Evolutionary conservation across 2,113 vertebrate species (phyloP).

Genomic region (Amphiprion ocellaris): DNA sequence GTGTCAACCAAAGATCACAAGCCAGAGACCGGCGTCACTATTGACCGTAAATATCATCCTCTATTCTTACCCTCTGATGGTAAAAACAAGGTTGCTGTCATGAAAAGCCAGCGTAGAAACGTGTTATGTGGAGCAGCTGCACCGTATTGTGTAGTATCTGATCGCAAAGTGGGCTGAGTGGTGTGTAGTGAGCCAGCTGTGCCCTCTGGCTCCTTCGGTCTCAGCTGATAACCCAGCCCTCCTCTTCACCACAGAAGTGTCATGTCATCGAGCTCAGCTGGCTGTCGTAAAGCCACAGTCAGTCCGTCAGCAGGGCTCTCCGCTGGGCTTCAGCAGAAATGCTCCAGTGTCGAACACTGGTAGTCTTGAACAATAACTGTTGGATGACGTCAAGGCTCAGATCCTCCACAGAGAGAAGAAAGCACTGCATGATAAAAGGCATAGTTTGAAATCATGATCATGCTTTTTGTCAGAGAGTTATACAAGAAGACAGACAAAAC

Average conservation of each 20-base stretch:
- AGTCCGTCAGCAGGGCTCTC: slow-evolving; percentile 28
- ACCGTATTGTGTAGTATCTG: slow-evolving; percentile 27
- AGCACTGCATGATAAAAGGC: not conserved
- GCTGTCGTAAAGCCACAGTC: slow-evolving; percentile 12
- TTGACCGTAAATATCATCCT: slow-evolving; percentile 88
- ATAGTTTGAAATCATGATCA: not conserved
- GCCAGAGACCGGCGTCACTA: slow-evolving; percentile 93
- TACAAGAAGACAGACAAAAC: too few relatives aligned
- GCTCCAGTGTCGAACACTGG: slow-evolving; percentile 11
- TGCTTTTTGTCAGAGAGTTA: not conserved
- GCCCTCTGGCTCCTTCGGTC: slow-evolving; percentile 27
- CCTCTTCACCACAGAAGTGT: too few relatives aligned
- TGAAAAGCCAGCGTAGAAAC: not conserved
- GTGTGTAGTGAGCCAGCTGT: slow-evolving; percentile 23
- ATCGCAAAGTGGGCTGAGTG: slow-evolving; percentile 6
- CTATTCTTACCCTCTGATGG: not conserved
- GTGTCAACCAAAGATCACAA: slow-evolving; percentile 92
- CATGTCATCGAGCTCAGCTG: slow-evolving; percentile 37
- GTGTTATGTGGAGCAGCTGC: slow-evolving; percentile 34
- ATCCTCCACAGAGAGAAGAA: too few relatives aligned
- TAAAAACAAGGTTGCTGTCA: not conserved
- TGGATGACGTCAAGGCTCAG: slow-evolving; percentile 13
- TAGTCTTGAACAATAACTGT: not conserved
- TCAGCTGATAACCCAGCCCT: slow-evolving; percentile 9
- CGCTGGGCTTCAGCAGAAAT: not conserved